Evolutionary conservation across 2,888 invertebrate genomes (phyloP), one percentile per base, ranked within the genome.

Genomic region (Drosophila leonis): DNA sequence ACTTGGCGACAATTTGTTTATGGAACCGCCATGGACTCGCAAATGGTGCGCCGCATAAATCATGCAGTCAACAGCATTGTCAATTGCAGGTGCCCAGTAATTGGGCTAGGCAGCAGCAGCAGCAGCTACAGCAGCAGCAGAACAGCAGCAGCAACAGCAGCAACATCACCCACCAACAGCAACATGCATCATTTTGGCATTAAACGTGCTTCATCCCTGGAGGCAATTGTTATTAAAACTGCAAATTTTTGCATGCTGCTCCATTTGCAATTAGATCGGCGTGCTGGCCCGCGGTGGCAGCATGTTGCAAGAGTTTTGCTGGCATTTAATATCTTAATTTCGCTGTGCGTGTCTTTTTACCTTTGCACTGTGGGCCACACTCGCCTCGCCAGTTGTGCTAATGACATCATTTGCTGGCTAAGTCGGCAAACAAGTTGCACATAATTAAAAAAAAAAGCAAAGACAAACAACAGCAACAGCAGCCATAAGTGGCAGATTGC

Each of bases 1-100:
- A n/a, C 59, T 57, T 65, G 83, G 90, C 87, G 83, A 88, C 91
- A 91, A 91, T 90, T 91, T 90, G 90, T 90, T 88, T 91, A 90
- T 91, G 90, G 91, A 79, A 81, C 90, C 90, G 91, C 85, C 90
- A 77, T 80, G 77, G 80, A 86, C 91, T 91, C 85, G 85, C 89
- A 90, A 88, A 91, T 89, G 91, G 90, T 59, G 76, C 75, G 88
- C 72, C 78, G 82, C 89, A 88, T 85, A 85, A 85, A 85, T 85
- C 85, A 85, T 79, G 72, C 77, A 72, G 74, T 81, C 59, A 70
- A 66, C 67, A 60, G 66, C 67, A 78, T 80, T 86, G 85, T 83
- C 83, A 86, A 83, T 85, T 83, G 78, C 78, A 75, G 78, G 77
- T 83, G 87, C 82, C 78, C 71, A 80, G 75, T 85, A 85, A 85